Evolutionary conservation across 35 echinoderm and acorn worm genomes (phyloP).

Genomic region (Heliocidaris erythrogramma): DNA sequence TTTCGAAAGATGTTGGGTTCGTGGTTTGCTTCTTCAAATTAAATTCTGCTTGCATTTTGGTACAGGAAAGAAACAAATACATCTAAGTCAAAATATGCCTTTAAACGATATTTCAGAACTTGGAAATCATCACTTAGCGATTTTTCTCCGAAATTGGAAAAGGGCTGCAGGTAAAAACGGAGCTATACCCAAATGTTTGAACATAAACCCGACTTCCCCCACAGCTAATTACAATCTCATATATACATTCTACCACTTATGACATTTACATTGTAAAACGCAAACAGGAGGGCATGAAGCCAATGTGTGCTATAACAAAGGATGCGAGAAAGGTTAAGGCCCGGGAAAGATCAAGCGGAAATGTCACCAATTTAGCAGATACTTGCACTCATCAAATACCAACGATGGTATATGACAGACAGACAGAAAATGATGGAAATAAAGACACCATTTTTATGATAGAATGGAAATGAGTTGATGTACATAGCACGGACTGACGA

Average conservation of each 20-base stretch:
- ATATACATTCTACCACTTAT: background rate
- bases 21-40: no score
- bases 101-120: no score
- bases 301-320: background rate
- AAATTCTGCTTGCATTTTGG: no score
- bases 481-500: no score
- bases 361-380: constrained; percentile 9
- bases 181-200: constrained; percentile 3
- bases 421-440: no score
- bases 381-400: background rate
- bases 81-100: no score
- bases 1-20: no score
- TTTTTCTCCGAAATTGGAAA: background rate
- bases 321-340: background rate
- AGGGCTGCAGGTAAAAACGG: background rate
- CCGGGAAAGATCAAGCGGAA: background rate
- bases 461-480: no score
- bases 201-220: background rate
- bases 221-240: background rate
- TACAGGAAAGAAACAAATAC: no score
- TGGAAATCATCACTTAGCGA: background rate
- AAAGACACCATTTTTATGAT: no score
- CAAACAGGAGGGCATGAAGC: background rate
- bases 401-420: no score
- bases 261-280: background rate